phyloP scores from a whole-genome alignment of 2,888 invertebrate genomes.

The Ichneumoninae sp. region DNA sequence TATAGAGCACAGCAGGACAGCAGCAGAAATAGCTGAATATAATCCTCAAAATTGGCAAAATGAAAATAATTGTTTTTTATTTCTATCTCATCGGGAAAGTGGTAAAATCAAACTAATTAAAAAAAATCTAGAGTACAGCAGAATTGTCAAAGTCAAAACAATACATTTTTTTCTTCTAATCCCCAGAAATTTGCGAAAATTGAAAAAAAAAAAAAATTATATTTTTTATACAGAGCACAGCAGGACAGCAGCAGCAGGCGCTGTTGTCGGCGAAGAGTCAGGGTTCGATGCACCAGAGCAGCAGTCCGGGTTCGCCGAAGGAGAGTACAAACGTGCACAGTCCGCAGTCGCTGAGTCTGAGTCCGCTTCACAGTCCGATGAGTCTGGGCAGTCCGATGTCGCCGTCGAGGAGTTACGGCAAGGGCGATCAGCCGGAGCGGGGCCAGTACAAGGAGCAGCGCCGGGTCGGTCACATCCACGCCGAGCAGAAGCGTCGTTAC shows the following conservation, averaged over 20 bases:
- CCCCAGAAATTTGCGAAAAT: no score
- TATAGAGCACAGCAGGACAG: constrained; percentile 61
- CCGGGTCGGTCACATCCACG: constrained; percentile 95
- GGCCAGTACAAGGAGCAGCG: constrained; percentile 88
- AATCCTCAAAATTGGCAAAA: background rate
- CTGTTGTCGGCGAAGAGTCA: constrained; percentile 76
- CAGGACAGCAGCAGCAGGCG: constrained; percentile 73
- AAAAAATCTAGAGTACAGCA: no score
- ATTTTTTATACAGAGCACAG: constrained; percentile 23
- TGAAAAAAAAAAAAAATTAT: no score
- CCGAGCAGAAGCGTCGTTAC: constrained; percentile 97
- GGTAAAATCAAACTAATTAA: no score
- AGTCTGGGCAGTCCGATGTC: constrained; percentile 87
- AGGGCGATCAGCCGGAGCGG: constrained; percentile 85
- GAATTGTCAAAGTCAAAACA: no score
- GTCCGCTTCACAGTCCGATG: constrained; percentile 85
- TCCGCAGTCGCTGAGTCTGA: constrained; percentile 83
- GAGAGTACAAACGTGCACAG: constrained; percentile 79
- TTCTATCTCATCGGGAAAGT: background rate
- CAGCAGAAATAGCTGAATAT: constrained; percentile 57
- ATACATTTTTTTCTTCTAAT: background rate
- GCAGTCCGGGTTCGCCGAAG: constrained; percentile 81
- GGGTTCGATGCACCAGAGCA: constrained; percentile 76
- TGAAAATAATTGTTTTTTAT: background rate
- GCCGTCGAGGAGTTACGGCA: constrained; percentile 85